Base-by-base conservation (phyloP, 2,888 invertebrate species). In the Nycteola revayana region DNA sequence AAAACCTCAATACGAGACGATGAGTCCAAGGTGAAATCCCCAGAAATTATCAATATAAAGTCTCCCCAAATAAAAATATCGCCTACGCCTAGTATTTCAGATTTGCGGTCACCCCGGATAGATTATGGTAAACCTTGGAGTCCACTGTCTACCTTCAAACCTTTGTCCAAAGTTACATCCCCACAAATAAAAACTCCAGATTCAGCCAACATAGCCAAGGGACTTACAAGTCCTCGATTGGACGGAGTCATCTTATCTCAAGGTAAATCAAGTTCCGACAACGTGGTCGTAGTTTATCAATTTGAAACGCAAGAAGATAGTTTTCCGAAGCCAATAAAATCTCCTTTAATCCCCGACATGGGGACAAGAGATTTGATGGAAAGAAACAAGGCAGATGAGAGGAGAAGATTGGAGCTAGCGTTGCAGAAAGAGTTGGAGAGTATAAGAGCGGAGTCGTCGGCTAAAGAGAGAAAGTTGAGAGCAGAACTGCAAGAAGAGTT, bases 391-490 rank as follows among this genome's bases (percentile, higher is more conserved):
- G 73, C 66, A 34, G 85, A 85, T 45, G 83, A 84, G 45, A 76
- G 72, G 32, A 79, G 81, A 62, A 71, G 86, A 61, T 42, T 86
- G 29, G 87, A 88, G 52, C 57, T 86, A 32, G 65, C 78, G 21
- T 51, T 87, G 43, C 81, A 90, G 60, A 88, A 86, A 36, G 90
- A 90, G 65, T 73, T 91, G 46, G 86, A 90, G 51, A 62, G 75
- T 47, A 74, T 91, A 28, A 90, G 90, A 53, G 87, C 90, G 44
- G 91, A 92, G 31, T 86, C 92, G 57, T 87, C 91, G 41, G 83
- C 84, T 38, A 90, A 64, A 75, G 92, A 77, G 56, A 91, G 67
- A 78, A 91, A 66, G 71, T 87, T 69, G 89, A 91, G 73, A 62
- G 84, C 88, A 9, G 90, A 90, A 53, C 60, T 91, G 37, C 80